phyloP scores from a whole-genome alignment of 2,113 vertebrate genomes.

The Nerophis ophidion region DNA sequence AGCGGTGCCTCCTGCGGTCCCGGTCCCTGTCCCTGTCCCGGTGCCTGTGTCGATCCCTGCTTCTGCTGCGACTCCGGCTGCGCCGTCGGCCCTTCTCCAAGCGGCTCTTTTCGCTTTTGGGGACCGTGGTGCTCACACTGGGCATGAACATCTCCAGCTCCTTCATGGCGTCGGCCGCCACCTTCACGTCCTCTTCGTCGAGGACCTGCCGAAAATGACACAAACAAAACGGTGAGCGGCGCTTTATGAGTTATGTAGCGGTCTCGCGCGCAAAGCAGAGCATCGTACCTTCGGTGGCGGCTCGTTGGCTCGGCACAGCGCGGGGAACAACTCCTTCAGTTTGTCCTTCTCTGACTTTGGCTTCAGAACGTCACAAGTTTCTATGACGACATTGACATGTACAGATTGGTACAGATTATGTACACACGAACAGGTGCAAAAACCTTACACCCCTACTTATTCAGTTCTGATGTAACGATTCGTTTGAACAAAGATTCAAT shows the following conservation, averaged over 20 bases:
- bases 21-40: constrained; percentile 64
- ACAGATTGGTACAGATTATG: too few relatives aligned
- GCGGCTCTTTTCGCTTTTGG: constrained; percentile 73
- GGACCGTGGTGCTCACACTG: constrained; percentile 64
- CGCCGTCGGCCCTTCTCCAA: constrained; percentile 58
- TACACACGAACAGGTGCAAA: too few relatives aligned
- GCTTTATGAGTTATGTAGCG: neutral
- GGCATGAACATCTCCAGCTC: constrained; percentile 96
- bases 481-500: too few relatives aligned
- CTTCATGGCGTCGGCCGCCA: constrained; percentile 89
- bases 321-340: constrained; percentile 89
- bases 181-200: constrained; percentile 94
- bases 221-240: neutral
- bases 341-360: constrained; percentile 84
- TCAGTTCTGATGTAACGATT: too few relatives aligned
- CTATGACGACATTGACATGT: neutral
- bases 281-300: constrained; percentile 76
- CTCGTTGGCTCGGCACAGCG: constrained; percentile 85
- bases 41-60: constrained; percentile 54
- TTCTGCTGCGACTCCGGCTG: constrained; percentile 79
- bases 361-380: constrained; percentile 63
- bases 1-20: constrained; percentile 72
- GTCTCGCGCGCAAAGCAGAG: neutral
- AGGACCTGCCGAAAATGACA: constrained; percentile 70
- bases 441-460: too few relatives aligned